phyloP scores from a whole-genome alignment of 2,888 invertebrate genomes.

The Tenthredo livida region DNA sequence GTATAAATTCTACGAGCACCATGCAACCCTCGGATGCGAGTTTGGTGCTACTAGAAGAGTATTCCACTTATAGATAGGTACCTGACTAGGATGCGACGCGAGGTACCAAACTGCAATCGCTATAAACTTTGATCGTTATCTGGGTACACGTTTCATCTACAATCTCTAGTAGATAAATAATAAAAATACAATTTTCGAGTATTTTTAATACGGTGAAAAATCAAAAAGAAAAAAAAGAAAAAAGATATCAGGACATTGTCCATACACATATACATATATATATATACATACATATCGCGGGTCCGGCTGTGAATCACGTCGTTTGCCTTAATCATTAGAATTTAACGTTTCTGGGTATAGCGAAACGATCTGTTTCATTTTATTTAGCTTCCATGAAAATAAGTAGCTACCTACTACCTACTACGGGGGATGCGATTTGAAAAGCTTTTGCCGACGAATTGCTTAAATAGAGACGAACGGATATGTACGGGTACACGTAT shows the following conservation, averaged over 20 bases:
- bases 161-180: background rate
- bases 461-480: slow-evolving; percentile 61
- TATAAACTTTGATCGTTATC: slow-evolving; percentile 76
- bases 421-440: slow-evolving; percentile 61
- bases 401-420: slow-evolving; percentile 16
- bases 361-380: slow-evolving; percentile 44
- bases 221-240: background rate
- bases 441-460: slow-evolving; percentile 62
- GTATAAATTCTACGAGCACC: slow-evolving; percentile 35
- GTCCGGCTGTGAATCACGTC: slow-evolving; percentile 31
- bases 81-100: background rate
- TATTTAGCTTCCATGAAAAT: slow-evolving; percentile 23
- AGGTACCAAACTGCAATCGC: slow-evolving; percentile 68
- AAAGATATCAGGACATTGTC: background rate
- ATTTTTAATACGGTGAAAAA: background rate
- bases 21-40: slow-evolving; percentile 51
- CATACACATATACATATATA: background rate
- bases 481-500: slow-evolving; percentile 54
- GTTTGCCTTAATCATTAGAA: slow-evolving; percentile 65
- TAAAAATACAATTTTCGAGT: background rate
- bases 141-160: background rate
- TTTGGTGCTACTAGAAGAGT: slow-evolving; percentile 45
- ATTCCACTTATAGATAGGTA: slow-evolving; percentile 26
- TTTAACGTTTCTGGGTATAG: slow-evolving; percentile 57
- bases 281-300: background rate